Evolutionary conservation across 2,888 invertebrate species (phyloP).

Genomic region (Pristionchus mayeri): DNA sequence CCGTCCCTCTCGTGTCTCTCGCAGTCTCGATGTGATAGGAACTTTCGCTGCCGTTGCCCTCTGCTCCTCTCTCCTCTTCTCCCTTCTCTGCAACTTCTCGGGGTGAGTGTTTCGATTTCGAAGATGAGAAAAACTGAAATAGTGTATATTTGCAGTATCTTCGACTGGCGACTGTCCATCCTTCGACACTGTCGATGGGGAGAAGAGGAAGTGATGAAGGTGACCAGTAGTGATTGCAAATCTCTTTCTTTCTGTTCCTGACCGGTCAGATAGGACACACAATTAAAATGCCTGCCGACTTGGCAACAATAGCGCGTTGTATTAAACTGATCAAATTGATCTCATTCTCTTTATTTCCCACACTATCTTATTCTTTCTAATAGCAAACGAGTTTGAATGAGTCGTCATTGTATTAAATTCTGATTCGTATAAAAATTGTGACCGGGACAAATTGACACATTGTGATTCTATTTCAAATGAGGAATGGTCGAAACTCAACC

Average conservation of each 20-base stretch:
- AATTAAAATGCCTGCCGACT: no score
- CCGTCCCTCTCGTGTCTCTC: neutral
- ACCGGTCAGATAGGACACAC: neutral
- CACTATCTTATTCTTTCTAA: no score
- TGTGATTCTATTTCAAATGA: no score
- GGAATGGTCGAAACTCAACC: no score
- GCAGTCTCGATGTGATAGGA: neutral
- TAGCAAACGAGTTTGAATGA: no score
- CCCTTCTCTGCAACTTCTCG: conserved; percentile 57
- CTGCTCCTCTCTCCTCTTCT: conserved; percentile 58
- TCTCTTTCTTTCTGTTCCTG: neutral
- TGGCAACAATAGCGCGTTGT: no score
- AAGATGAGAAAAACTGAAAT: no score
- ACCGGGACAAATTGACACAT: no score
- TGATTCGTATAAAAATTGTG: no score
- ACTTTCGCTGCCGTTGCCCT: conserved; percentile 45
- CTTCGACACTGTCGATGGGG: conserved; percentile 64
- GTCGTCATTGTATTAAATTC: no score
- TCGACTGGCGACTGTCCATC: conserved; percentile 48
- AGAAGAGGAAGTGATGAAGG: neutral
- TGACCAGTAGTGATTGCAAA: neutral
- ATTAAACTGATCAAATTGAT: no score
- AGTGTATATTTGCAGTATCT: conserved; percentile 48
- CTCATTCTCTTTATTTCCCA: no score
- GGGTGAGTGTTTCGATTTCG: neutral